Evolutionary conservation across 2,888 invertebrate species (phyloP), one percentile per base, ranked within the genome.

Genomic region (Venusia cambrica): DNA sequence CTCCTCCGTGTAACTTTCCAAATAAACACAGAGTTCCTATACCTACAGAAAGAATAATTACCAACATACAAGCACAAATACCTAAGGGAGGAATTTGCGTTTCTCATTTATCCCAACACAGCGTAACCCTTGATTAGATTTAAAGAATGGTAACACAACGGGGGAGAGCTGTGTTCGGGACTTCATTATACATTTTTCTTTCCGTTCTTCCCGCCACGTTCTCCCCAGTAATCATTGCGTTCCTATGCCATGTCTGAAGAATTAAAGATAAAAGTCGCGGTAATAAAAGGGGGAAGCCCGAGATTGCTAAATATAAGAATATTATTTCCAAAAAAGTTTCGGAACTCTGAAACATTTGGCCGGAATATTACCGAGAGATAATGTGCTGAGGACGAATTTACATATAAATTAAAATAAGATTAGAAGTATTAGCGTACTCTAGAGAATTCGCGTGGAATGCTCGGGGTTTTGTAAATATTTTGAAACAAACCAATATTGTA

Each of bases 161-260:
- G 57, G 57, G 61, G 57, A 59, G 56, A 61, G 47, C 47, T 52
- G 61, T 62, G 54, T 57, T 62, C 42, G 62, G 52, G 60, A 75
- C 68, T 76, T 73, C 72, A 73, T 79, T 77, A 75, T 61, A 68
- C 48, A 62, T 70, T 71, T 75, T 72, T 69, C 61, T 65, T 58
- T 62, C 59, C 62, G 50, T 57, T 54, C 45, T 57, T 54, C 47
- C 55, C 58, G 58, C 63, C 62, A 59, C 57, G 38, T 66, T 63
- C 54, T 53, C 62, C 62, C 61, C 56, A 42, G 55, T 60, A 73
- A 74, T 75, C 66, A 71, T 68, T 62, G 60, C 64, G 63, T 67
- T 67, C 60, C 65, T 61, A 65, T 58, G 60, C 62, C 61, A 66
- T 66, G 67, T 67, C 70, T 64, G 64, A 47, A 45, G 61, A 71